A percentile compares a stretch with the other conserved stretches of the same genome.
These are phyloP conservation scores for Leiothrix lutea DNA, from an alignment of 2,113 vertebrate genomes.

Conservation along the genomic window DNA sequence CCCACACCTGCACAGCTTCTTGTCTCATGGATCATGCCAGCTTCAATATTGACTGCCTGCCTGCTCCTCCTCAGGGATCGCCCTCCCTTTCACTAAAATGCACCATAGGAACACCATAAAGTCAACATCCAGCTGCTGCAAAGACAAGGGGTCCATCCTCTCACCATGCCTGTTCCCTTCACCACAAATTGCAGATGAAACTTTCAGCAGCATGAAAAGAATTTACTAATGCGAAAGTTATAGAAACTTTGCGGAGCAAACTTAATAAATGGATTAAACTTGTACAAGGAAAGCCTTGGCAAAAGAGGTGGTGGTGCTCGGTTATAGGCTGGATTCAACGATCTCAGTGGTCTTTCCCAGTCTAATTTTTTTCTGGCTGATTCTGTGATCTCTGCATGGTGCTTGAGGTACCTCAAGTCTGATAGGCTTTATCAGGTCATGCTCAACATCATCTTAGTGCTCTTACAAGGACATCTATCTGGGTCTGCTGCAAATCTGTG, in stretches of 20 bases:
- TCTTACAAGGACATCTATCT: background rate
- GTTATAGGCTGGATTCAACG: background rate
- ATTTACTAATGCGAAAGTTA: background rate
- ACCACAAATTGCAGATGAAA: background rate
- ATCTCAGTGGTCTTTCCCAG: background rate
- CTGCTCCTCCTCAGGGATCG: background rate
- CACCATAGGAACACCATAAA: background rate
- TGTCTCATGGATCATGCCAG: background rate
- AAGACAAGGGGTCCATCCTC: background rate
- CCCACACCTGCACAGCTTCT: background rate
- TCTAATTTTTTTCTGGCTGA: background rate
- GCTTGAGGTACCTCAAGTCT: background rate
- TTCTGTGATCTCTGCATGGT: background rate
- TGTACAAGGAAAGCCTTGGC: background rate
- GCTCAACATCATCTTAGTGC: fast-evolving
- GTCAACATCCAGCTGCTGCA: background rate
- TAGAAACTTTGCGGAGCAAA: background rate
- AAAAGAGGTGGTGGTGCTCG: background rate
- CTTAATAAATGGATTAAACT: background rate
- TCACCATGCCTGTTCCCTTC: background rate
- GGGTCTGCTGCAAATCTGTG: background rate
- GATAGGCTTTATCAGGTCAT: background rate
- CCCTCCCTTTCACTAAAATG: background rate
- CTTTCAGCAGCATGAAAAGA: background rate
- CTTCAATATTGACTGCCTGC: background rate